Percentiles rank a stretch among this genome's conserved stretches.
phyloP scores from a whole-genome alignment of 2,797 vertebrate species.

The Rachycentron canadum region DNA sequence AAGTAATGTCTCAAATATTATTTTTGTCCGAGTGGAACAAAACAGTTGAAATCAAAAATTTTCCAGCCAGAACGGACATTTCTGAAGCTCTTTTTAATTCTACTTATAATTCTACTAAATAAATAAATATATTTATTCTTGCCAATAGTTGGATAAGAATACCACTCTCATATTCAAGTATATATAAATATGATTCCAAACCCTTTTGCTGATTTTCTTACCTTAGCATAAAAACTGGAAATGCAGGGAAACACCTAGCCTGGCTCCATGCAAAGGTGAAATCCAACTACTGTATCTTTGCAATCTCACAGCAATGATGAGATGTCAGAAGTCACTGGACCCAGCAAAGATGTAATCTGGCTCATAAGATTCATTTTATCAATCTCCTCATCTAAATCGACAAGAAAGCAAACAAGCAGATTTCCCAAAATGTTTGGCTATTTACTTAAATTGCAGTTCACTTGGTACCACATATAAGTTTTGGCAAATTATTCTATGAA shows the following conservation, averaged over 20 bases:
- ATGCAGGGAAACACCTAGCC: background rate
- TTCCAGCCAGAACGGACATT: background rate
- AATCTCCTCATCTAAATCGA: background rate
- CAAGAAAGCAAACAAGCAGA: background rate
- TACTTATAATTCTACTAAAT: no score
- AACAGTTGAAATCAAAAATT: background rate
- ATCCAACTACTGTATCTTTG: no score
- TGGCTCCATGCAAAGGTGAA: background rate
- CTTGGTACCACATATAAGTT: background rate
- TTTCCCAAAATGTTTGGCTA: background rate
- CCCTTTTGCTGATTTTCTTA: background rate
- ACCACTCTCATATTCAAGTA: background rate
- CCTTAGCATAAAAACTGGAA: background rate
- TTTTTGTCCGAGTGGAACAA: constrained; percentile 15
- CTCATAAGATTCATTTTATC: no score
- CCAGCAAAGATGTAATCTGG: background rate
- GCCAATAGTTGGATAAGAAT: background rate
- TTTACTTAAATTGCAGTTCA: background rate
- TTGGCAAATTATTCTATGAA: background rate
- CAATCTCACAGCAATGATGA: no score
- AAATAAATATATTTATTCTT: background rate
- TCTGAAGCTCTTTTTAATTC: background rate
- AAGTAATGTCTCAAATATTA: constrained; percentile 20
- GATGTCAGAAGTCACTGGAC: no score
- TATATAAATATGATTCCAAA: background rate